These are phyloP conservation scores for Bos indicus DNA, from an alignment of 2,113 vertebrate species.

Conservation along the genomic window DNA sequence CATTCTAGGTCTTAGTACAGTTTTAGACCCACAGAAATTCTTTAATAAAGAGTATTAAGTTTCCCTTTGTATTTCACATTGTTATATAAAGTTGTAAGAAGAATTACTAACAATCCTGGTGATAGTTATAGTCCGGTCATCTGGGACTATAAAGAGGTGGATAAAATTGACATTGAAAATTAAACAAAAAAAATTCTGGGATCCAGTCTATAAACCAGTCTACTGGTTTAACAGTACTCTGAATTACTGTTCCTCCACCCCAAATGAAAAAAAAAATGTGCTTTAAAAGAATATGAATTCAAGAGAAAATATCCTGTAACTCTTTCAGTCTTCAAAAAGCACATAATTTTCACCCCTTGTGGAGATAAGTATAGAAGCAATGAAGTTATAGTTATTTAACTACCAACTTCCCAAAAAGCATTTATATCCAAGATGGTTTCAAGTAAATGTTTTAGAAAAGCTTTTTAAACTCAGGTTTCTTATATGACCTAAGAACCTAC, in stretches of 20 bases:
- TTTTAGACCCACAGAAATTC: not conserved
- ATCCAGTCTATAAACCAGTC: not conserved
- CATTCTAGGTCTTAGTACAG: not conserved
- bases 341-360: not conserved
- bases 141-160: not conserved
- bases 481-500: slow-evolving; percentile 35
- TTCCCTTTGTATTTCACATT: not conserved
- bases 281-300: not conserved
- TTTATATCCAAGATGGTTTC: slow-evolving; percentile 48
- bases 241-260: not conserved
- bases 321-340: slow-evolving; percentile 11
- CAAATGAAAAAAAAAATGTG: not conserved
- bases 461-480: slow-evolving; percentile 62
- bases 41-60: not conserved
- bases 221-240: not conserved
- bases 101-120: not conserved
- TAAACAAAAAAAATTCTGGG: not conserved
- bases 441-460: slow-evolving; percentile 50
- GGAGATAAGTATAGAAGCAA: slow-evolving; percentile 12
- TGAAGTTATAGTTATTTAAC: slow-evolving; percentile 35
- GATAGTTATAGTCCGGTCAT: not conserved
- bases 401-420: slow-evolving; percentile 41
- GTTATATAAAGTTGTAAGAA: not conserved
- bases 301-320: slow-evolving; percentile 5
- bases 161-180: not conserved